A percentile compares a stretch with the other conserved stretches of the same genome.
phyloP scores from a whole-genome alignment of 2,113 vertebrate species.

The Myrmecobius fasciatus region DNA sequence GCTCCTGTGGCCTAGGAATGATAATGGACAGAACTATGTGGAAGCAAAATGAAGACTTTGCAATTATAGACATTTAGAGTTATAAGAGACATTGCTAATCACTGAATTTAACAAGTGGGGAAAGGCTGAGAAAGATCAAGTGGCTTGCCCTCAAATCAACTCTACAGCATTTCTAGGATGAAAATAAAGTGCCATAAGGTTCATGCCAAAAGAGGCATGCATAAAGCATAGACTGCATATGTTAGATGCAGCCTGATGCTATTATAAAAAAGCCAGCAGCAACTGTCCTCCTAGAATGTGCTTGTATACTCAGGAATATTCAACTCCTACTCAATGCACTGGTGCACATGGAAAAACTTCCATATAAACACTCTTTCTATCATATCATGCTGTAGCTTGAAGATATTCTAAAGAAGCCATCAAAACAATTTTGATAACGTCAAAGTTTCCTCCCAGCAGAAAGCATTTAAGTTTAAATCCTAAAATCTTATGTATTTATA shows the following conservation, averaged over 20 bases:
- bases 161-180: not conserved
- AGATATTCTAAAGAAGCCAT: conserved; percentile 7
- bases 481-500: conserved; percentile 21
- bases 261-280: not conserved
- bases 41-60: not conserved
- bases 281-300: not conserved
- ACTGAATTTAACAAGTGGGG: not conserved
- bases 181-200: not conserved
- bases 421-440: conserved; percentile 46
- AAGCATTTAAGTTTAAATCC: conserved; percentile 37
- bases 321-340: not conserved
- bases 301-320: not conserved
- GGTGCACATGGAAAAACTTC: not conserved
- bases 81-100: not conserved
- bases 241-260: not conserved
- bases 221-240: not conserved
- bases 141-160: not conserved
- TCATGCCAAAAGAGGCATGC: not conserved
- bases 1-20: not conserved
- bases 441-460: conserved; percentile 21
- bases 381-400: not conserved
- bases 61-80: not conserved
- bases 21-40: not conserved
- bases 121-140: not conserved
- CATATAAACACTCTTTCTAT: not conserved